These are phyloP conservation scores for Ophioninae sp. DNA, from an alignment of 2,888 invertebrate genomes.

Conservation along the genomic window DNA sequence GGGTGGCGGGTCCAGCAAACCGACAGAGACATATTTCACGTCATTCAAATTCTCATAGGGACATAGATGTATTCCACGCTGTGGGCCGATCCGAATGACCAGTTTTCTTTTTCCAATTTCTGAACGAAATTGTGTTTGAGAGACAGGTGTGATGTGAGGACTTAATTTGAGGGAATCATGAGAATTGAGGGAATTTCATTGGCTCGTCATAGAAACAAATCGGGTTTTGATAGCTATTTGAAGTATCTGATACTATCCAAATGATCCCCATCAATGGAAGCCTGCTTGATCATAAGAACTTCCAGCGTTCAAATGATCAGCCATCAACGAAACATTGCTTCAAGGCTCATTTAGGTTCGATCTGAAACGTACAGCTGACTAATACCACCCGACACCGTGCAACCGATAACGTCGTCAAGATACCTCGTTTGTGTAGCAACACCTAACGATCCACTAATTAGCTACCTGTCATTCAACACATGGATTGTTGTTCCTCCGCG, in stretches of 20 bases:
- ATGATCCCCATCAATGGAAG: not conserved
- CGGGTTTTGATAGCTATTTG: not conserved
- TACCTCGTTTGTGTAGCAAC: not conserved
- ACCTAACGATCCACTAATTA: not conserved
- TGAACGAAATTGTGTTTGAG: not conserved
- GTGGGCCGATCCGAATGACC: not conserved
- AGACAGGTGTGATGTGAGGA: not conserved
- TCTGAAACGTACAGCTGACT: not conserved
- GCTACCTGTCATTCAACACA: not conserved
- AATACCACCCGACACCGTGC: not conserved
- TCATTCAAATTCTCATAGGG: conserved; percentile 67
- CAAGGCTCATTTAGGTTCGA: not conserved
- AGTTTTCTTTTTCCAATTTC: not conserved
- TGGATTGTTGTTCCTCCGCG: not conserved
- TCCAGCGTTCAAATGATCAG: not conserved
- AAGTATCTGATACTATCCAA: not conserved
- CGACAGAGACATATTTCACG: conserved; percentile 78
- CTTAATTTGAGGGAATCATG: not conserved
- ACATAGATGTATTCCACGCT: not conserved
- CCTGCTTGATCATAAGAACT: not conserved
- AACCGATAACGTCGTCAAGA: not conserved
- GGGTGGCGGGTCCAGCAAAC: conserved; percentile 50
- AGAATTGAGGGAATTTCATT: not conserved
- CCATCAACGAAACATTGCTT: not conserved
- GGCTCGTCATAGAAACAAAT: not conserved